Conservation (phyloP, 2,888 invertebrate genomes). For the Leptinotarsa peninsularis region DNA sequence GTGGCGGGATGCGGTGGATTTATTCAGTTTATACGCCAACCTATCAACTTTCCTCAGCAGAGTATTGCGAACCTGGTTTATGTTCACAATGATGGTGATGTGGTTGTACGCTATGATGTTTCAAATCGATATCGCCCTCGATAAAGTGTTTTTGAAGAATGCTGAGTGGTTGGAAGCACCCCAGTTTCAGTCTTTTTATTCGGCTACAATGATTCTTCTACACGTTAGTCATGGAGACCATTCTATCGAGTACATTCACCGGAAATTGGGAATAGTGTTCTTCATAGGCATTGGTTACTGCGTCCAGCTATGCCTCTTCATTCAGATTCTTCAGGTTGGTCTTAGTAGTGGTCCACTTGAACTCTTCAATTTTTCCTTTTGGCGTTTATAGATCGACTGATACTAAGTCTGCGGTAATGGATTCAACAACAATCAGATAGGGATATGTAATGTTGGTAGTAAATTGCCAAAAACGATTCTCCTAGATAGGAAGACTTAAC, state of each 20-base stretch:
- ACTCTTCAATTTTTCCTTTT: too few species aligned
- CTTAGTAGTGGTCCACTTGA: not conserved
- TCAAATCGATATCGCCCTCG: not conserved
- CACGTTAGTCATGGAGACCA: conserved; percentile 1
- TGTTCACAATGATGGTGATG: conserved; percentile 19
- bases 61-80: conserved; percentile 15
- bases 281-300: conserved; percentile 32
- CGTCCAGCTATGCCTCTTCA: conserved; percentile 28
- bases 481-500: too few species aligned
- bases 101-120: conserved; percentile 17
- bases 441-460: too few species aligned
- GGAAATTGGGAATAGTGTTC: conserved; percentile 19
- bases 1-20: conserved; percentile 23
- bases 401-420: too few species aligned
- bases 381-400: too few species aligned
- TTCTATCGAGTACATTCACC: not conserved
- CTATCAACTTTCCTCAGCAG: conserved; percentile 23
- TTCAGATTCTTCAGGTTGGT: conserved; percentile 49
- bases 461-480: too few species aligned
- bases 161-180: not conserved
- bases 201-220: conserved; percentile 2
- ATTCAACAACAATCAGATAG: too few species aligned
- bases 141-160: not conserved
- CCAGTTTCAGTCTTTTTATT: not conserved
- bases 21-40: conserved; percentile 22